Evolutionary conservation across 2,888 invertebrate genomes (phyloP), one percentile per base, ranked within the genome.

Genomic region (Perithous albicinctus): DNA sequence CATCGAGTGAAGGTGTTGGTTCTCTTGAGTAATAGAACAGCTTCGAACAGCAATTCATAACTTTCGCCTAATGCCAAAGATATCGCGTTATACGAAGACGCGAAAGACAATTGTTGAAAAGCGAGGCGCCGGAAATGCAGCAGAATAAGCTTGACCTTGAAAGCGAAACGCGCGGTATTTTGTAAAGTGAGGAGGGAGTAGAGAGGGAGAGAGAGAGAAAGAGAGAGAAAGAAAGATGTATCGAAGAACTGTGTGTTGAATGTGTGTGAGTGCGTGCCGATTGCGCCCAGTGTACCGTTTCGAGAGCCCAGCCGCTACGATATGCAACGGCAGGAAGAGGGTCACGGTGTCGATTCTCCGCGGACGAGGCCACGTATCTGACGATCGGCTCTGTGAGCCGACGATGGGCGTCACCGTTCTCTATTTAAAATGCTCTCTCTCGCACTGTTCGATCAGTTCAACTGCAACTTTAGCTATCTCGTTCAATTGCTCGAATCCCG

Each of bases 321-420:
- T 23, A 38, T n/a, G n/a, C 54, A 8, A 26, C n/a, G n/a, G 48
- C 69, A 20, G 54, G 54, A 69, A 69, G 38, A 54, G 69, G 54
- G 69, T 69, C 69, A 69, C 54, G 38, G 26, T 67, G 67, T 67
- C 48, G 67, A 69, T 69, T 69, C 38, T 38, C 54, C 48, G 29
- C 35, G 35, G 35, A 15, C 67, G 67, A 51, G 54, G 69, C 51
- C 54, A 26, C 38, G 51, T 23, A 23, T 26, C 46, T 29, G 15
- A 6, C 48, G 48, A 66, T 66, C 18, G 32, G 18, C 10, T 4
- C 12, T 26, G n/a, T 7, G 54, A 54, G 23, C 26, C n/a, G 54
- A 26, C n/a, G n/a, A n/a, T 7, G 54, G 26, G 1, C 51, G 51
- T 23, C 23, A 23, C 51, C 51, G 10, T 20, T 3, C 5, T 43